Percentiles rank a stretch among this genome's conserved stretches.
Conservation (phyloP, 2,888 invertebrate species). For the Lasius fuliginosus region DNA sequence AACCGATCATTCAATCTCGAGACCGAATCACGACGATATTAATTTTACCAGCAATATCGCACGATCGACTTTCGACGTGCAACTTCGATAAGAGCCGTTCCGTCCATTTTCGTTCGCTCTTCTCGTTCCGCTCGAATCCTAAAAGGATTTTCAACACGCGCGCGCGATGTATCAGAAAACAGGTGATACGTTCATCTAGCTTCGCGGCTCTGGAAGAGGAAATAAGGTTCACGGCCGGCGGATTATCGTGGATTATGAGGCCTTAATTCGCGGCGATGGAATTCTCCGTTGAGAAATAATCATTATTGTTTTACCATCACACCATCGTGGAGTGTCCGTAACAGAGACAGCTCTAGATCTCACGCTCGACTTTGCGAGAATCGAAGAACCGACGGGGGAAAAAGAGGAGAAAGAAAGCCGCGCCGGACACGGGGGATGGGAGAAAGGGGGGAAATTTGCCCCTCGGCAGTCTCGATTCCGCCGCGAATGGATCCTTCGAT, state of each 20-base stretch:
- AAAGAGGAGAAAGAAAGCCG: neutral
- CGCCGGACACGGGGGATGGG: neutral
- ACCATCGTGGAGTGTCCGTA: constrained; percentile 38
- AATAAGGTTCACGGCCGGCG: constrained; percentile 43
- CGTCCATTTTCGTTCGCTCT: neutral
- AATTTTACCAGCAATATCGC: neutral
- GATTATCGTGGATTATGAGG: constrained; percentile 34
- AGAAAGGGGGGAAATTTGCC: constrained; percentile 53
- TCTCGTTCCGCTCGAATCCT: neutral
- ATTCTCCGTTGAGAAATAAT: constrained; percentile 45
- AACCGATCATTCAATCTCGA: constrained; percentile 42
- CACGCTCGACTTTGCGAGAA: constrained; percentile 76
- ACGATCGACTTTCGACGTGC: neutral
- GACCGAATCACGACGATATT: constrained; percentile 28
- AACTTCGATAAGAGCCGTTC: constrained; percentile 26
- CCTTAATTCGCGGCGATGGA: constrained; percentile 43
- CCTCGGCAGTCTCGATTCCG: constrained; percentile 48
- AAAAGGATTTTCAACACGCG: neutral
- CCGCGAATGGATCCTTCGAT: constrained; percentile 39
- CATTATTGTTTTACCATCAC: constrained; percentile 5
- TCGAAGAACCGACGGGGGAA: constrained; percentile 47
- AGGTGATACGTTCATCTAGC: constrained; percentile 20
- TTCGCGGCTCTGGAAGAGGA: constrained; percentile 32
- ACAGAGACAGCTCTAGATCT: constrained; percentile 69
- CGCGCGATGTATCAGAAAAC: constrained; percentile 1